phyloP scores from a whole-genome alignment of 2,113 vertebrate genomes.

The Platichthys flesus region DNA sequence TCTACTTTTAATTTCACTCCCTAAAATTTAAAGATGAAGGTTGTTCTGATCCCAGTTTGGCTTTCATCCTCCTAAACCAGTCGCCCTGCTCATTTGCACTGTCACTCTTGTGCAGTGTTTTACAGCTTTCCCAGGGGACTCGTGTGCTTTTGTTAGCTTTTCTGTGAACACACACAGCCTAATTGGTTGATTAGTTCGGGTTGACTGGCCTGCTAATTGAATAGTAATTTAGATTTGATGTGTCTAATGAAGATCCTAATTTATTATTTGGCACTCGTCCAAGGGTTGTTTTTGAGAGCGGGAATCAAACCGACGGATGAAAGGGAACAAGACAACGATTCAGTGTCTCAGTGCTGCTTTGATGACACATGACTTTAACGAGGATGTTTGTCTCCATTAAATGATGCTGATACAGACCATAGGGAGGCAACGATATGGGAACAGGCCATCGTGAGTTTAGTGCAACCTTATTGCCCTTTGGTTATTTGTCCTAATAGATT shows the following conservation, averaged over 20 bases:
- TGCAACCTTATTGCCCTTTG: neutral
- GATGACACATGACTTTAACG: constrained; percentile 50
- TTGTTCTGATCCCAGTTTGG: constrained; percentile 10
- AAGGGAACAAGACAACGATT: constrained; percentile 58
- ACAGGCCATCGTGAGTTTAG: neutral
- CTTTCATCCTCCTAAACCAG: constrained; percentile 34
- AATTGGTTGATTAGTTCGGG: constrained; percentile 85
- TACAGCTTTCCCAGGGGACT: constrained; percentile 77
- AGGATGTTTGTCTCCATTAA: constrained; percentile 36
- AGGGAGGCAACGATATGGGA: neutral
- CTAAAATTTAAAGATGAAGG: neutral
- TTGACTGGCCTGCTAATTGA: constrained; percentile 83
- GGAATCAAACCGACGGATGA: constrained; percentile 67
- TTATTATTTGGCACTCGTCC: constrained; percentile 73
- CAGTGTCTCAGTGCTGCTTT: constrained; percentile 44
- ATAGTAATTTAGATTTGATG: constrained; percentile 81
- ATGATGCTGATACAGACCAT: constrained; percentile 39
- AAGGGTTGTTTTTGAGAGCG: constrained; percentile 65
- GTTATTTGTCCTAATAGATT: neutral
- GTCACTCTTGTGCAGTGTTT: constrained; percentile 69
- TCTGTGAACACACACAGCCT: constrained; percentile 80
- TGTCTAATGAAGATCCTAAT: constrained; percentile 78
- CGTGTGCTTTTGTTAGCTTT: constrained; percentile 78
- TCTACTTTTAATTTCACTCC: neutral
- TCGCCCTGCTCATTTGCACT: constrained; percentile 63